Percentiles rank a stretch among this genome's conserved stretches.
Conservation (phyloP, 2,888 invertebrate species). For the Hermodice carunculata region DNA sequence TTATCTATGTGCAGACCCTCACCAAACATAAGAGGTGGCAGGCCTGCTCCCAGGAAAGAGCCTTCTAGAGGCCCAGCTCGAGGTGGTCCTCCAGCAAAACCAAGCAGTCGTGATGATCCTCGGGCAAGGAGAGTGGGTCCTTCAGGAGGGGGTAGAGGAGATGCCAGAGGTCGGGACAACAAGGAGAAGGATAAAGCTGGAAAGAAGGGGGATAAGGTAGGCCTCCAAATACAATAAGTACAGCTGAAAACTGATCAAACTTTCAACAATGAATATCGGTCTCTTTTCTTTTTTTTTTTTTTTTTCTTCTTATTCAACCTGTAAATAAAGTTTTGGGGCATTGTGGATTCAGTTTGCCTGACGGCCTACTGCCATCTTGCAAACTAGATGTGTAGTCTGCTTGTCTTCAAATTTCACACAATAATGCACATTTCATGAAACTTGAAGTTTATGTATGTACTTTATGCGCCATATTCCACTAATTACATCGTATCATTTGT, state of each 20-base stretch:
- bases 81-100: background rate
- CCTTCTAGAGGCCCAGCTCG: conserved; percentile 21
- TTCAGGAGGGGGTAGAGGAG: conserved; percentile 6
- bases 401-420: too few relatives aligned
- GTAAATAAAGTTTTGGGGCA: too few relatives aligned
- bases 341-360: too few relatives aligned
- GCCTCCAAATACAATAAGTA: background rate
- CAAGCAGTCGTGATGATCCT: background rate
- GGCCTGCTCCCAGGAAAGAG: conserved; percentile 27
- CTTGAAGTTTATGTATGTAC: too few relatives aligned
- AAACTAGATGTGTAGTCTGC: too few relatives aligned
- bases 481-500: background rate
- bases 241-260: background rate
- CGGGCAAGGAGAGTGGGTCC: background rate
- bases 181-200: background rate
- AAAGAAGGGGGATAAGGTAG: conserved; percentile 3
- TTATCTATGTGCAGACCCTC: conserved; percentile 50
- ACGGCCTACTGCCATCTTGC: too few relatives aligned
- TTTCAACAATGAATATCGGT: too few relatives aligned
- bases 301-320: too few relatives aligned
- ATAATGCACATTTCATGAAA: too few relatives aligned
- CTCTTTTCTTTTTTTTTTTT: too few relatives aligned
- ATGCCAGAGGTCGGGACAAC: background rate
- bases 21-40: conserved; percentile 51
- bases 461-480: background rate